Conservation (phyloP, 2,113 vertebrate species). For the Taurulus bubalis region DNA sequence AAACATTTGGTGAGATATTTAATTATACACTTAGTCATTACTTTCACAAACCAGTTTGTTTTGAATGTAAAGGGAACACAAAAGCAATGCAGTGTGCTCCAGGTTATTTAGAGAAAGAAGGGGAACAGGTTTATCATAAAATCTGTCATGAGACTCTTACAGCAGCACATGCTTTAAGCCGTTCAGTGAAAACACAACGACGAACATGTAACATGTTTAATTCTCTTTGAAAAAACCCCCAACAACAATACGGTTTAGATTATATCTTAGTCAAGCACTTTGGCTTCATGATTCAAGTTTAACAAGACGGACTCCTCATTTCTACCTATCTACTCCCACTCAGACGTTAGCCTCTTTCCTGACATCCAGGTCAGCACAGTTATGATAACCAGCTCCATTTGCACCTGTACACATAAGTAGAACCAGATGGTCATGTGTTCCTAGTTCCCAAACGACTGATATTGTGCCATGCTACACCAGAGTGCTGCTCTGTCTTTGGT, state of each 20-base stretch:
- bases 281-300: background rate
- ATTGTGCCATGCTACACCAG: slow-evolving; percentile 14
- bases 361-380: slow-evolving; percentile 18
- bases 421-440: slow-evolving; percentile 30
- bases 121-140: background rate
- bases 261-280: background rate
- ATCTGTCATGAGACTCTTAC: background rate
- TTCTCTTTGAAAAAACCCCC: background rate
- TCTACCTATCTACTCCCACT: slow-evolving; percentile 19
- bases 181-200: background rate
- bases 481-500: slow-evolving; percentile 32
- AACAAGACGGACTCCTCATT: background rate
- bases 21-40: background rate
- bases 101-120: background rate
- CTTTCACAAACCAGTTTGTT: slow-evolving; percentile 13
- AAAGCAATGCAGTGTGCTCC: background rate
- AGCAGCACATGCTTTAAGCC: background rate
- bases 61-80: background rate
- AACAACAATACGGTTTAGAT: background rate
- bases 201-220: background rate
- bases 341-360: background rate
- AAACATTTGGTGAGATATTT: background rate
- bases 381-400: slow-evolving; percentile 31
- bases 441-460: slow-evolving; percentile 22
- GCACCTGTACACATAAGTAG: slow-evolving; percentile 34